These are phyloP conservation scores for Candoia aspera DNA, from an alignment of 2,113 vertebrate species.

Conservation along the genomic window DNA sequence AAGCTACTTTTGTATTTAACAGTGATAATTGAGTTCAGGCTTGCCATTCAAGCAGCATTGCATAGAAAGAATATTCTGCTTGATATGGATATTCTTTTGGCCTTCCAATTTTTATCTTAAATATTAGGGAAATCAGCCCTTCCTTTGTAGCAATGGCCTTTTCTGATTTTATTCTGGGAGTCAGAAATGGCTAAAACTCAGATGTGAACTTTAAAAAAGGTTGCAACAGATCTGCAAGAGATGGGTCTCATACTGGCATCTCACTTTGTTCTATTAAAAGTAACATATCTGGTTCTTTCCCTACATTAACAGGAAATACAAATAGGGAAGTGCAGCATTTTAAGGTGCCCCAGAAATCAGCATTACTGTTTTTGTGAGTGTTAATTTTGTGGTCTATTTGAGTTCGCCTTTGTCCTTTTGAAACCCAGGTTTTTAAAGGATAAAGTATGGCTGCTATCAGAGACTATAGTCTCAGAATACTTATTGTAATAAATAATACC, in stretches of 20 bases:
- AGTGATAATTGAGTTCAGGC: background rate
- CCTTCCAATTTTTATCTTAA: fast-evolving
- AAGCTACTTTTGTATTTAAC: background rate
- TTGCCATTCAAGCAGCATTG: background rate
- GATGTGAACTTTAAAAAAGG: too few relatives aligned
- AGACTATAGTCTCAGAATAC: too few relatives aligned
- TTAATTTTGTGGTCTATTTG: too few relatives aligned
- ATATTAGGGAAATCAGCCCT: background rate
- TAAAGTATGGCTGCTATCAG: too few relatives aligned
- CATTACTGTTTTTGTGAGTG: too few relatives aligned
- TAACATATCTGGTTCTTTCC: background rate
- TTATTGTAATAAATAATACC: too few relatives aligned
- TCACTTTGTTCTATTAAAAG: background rate
- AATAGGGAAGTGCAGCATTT: too few relatives aligned
- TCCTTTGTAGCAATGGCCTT: background rate
- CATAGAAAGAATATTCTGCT: too few relatives aligned
- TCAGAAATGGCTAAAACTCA: background rate
- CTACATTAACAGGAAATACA: too few relatives aligned
- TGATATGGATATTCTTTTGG: background rate
- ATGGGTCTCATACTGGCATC: background rate
- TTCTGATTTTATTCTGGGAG: background rate
- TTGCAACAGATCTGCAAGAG: background rate
- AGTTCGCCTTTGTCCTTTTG: too few relatives aligned
- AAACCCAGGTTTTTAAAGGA: too few relatives aligned
- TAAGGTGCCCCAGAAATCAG: too few relatives aligned